Evolutionary conservation across 2,797 vertebrate species (phyloP), one percentile per base, ranked within the genome.

Genomic region (Hozukius guyotensis): DNA sequence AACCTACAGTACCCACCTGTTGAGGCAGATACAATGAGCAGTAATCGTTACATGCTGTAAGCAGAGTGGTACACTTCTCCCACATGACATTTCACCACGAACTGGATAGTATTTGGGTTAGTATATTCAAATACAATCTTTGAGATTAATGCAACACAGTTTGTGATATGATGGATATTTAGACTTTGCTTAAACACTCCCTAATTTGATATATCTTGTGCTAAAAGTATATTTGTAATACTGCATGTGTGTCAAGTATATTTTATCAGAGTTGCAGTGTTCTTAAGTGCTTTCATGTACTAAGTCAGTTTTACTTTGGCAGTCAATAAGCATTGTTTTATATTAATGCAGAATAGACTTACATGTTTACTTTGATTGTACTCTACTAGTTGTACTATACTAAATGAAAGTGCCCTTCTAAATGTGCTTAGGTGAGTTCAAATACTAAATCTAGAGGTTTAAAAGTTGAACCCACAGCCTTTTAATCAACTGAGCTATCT

Each of bases 1-100:
- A 82, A 83, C 68, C 49, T 14, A 56, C 31, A 56, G 13, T 7
- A 34, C 18, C 63, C n/a, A 60, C 72, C 62, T 65, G 61, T 55
- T 64, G 55, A 78, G 69, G 67, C 64, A 65, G 36, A 46, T 22
- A 38, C 56, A 53, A 1, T 27, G 6, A 31, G 38, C 77, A 72
- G 49, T 65, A 31, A 67, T 78, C 14, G 14, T 52, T 22, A 64
- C 34, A 29, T 72, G 3, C 3, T 65, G 22, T 29, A 20, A 4
- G 64, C 5, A 9, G 20, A 34, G 62, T 10, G 16, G 42, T 63
- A 67, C n/a, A 74, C 57, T 64, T 53, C 56, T 32, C 20, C 46
- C 25, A 61, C 31, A 25, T 10, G 6, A 12, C 5, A 53, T 64
- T 32, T 32, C 25, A 57, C 6, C 25, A n/a, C 34, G 12, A 46